Base-by-base conservation (phyloP, 2,888 invertebrate species). In the Rhabditoides inermis region DNA sequence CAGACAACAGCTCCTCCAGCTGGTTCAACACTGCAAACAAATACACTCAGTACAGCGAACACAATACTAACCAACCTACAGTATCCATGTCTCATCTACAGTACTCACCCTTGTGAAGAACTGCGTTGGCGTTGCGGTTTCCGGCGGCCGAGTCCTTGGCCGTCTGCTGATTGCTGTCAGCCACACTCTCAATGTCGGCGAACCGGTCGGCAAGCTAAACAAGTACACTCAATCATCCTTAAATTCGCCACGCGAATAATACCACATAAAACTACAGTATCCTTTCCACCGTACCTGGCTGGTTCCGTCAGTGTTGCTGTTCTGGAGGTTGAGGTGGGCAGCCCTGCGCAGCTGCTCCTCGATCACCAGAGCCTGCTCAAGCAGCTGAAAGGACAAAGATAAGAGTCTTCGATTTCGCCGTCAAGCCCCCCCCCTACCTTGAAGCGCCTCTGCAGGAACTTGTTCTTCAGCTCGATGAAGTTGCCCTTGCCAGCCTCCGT, bases 391-490 rank as follows among this genome's bases (percentile, higher is more conserved):
- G n/a, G n/a, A n/a, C n/a, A n/a, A n/a, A n/a, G n/a, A n/a, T n/a
- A n/a, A n/a, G n/a, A n/a, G n/a, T n/a, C n/a, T n/a, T n/a, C n/a
- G n/a, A n/a, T n/a, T n/a, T n/a, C n/a, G n/a, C n/a, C n/a, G n/a
- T n/a, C n/a, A n/a, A n/a, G n/a, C n/a, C n/a, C n/a, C n/a, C n/a
- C n/a, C n/a, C n/a, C 15, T 23, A 86, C 86, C 84, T 98, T 99
- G 77, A 95, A 99, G 61, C 98, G 84, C 62, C 98, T 84, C 2
- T 98, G 98, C 60, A 99, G 81, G 79, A 99, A 99, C 79, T 99
- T 98, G 78, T 95, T 98, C 80, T 99, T 99, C 73, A 98, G 94
- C 81, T 99, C 98, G 60, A 95, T 82, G 81, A 95, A 98, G 80
- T 98, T 95, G 2, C 50, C 30, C 79, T 95, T 95, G 49, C 92